These are phyloP conservation scores for Rotaria socialis DNA, from an alignment of 2,888 invertebrate genomes.

Conservation along the genomic window DNA sequence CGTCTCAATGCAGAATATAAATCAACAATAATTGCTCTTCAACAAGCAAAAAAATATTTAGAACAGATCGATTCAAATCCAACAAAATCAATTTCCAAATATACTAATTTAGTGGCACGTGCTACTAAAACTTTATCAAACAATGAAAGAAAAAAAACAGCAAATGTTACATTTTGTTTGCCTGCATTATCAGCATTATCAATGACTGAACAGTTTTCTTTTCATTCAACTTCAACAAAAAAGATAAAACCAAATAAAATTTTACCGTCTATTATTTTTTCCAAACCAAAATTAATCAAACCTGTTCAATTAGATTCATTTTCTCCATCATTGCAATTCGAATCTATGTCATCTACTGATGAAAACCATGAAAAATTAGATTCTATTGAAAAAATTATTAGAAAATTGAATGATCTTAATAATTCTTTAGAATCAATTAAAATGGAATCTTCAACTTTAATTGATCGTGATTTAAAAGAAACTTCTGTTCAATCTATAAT, in stretches of 20 bases:
- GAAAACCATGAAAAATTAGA: not conserved
- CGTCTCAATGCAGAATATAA: conserved; percentile 17
- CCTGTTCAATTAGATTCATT: not conserved
- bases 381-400: not conserved
- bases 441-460: not conserved
- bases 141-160: not conserved
- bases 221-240: not conserved
- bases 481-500: not conserved
- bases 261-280: not conserved
- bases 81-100: not conserved
- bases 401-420: not conserved
- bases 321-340: not conserved
- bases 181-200: not conserved
- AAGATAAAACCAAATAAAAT: not conserved
- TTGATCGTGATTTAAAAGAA: not conserved
- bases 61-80: not conserved
- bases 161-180: not conserved
- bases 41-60: not conserved
- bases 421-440: not conserved
- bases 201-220: not conserved
- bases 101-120: not conserved
- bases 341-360: not conserved
- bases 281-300: not conserved
- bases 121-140: not conserved
- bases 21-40: not conserved